Evolutionary conservation across 2,888 invertebrate genomes (phyloP).

Genomic region (Epiblema foenella): DNA sequence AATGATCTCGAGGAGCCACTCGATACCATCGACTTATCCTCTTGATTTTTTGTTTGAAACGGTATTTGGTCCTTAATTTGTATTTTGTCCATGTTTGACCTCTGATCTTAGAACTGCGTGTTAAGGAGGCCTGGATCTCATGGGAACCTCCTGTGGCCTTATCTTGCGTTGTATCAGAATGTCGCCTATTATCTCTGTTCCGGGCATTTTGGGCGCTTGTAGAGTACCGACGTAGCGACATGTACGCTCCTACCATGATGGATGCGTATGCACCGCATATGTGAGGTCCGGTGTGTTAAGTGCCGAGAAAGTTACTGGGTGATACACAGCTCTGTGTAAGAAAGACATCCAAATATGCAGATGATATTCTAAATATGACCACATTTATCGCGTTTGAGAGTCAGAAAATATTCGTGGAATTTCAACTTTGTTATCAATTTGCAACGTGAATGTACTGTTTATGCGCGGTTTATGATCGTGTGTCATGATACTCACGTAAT

Average conservation of each 20-base stretch:
- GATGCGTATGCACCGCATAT: slow-evolving; percentile 71
- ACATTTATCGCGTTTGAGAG: not conserved
- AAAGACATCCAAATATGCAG: slow-evolving; percentile 36
- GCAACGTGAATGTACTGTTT: slow-evolving; percentile 65
- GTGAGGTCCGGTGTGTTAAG: slow-evolving; percentile 65
- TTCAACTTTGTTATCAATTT: slow-evolving; percentile 63
- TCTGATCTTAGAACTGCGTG: slow-evolving; percentile 61
- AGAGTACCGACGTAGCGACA: slow-evolving; percentile 71
- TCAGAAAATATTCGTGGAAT: not conserved
- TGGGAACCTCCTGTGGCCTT: slow-evolving; percentile 77
- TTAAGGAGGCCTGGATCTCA: slow-evolving; percentile 69
- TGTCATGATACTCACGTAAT: slow-evolving; percentile 61
- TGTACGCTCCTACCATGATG: slow-evolving; percentile 78
- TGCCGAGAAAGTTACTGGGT: slow-evolving; percentile 51
- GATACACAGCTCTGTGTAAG: slow-evolving; percentile 36
- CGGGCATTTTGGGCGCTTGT: slow-evolving; percentile 80
- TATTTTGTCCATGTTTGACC: slow-evolving; percentile 74
- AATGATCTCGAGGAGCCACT: slow-evolving; percentile 55
- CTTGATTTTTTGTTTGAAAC: slow-evolving; percentile 51
- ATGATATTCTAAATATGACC: slow-evolving; percentile 3
- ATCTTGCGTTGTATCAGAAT: slow-evolving; percentile 81
- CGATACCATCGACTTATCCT: slow-evolving; percentile 37
- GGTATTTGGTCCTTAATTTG: slow-evolving; percentile 48
- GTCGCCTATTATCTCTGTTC: slow-evolving; percentile 82
- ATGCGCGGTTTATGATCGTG: slow-evolving; percentile 60